Base-by-base conservation (phyloP, 2,113 vertebrate species). In the Chauna torquata region DNA sequence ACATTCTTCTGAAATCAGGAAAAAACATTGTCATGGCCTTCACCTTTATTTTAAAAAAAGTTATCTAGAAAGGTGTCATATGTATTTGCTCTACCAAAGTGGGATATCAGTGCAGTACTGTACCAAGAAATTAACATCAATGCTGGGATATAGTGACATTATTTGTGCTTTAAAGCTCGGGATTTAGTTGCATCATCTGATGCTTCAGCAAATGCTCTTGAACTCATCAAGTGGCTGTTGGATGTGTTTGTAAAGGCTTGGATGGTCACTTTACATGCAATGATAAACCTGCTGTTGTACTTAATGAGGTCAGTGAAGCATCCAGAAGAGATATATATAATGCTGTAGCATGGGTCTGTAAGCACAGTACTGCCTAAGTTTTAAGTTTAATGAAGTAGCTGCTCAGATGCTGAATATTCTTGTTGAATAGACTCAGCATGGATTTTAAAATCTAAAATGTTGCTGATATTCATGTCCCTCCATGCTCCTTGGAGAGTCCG, bases 351-450 rank as follows among this genome's bases (percentile, higher is more conserved):
- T 94, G 87, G 59, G 57, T 97, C 94, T 96, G 52, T 94, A 95
- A 96, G 95, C 95, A 86, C 64, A 87, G 94, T 89, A 83, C 77
- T 79, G 95, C 93, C 55, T 34, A 8, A 20, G 95, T 97, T 97
- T 97, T 96, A 94, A 95, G 94, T 93, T 97, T 97, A 98, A 98
- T 97, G 97, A 98, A 97, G 97, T 96, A 96, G 96, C 95, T 94
- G 92, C 76, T 97, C 90, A 93, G 88, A 87, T 45, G 57, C 92
- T 92, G 84, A 94, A 89, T 65, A 47, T 69, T 94, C 91, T 86
- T 50, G 58, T 88, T 96, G 96, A 97, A 97, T 90, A 94, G 91
- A 85, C 90, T 98, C 96, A 96, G 97, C 27, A 50, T 94, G 95
- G 96, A 96, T 97, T 97, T 97, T 94, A 97, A 97, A 97, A 97